Evolutionary conservation across 2,888 invertebrate species (phyloP).

Genomic region (Entomobrya proxima): DNA sequence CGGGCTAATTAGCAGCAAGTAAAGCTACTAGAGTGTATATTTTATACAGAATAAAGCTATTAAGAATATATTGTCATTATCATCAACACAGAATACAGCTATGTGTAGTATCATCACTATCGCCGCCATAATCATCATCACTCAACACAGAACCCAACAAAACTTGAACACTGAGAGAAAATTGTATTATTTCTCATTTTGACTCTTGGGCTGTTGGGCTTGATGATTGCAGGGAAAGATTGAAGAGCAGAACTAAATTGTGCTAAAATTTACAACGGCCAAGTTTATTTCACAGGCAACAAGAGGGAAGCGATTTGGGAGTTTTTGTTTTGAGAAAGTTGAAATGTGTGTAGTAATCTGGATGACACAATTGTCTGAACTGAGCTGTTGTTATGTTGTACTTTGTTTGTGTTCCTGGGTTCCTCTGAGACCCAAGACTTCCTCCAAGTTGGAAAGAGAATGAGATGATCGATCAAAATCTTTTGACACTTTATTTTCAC

Average conservation of each 20-base stretch:
- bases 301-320: background rate
- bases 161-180: slow-evolving; percentile 10
- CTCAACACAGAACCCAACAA: too few species aligned
- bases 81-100: background rate
- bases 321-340: background rate
- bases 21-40: background rate
- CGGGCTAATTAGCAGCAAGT: slow-evolving; percentile 40
- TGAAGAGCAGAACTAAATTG: slow-evolving; percentile 4
- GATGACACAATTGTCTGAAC: slow-evolving; percentile 45
- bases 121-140: background rate
- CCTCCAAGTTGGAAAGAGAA: slow-evolving; percentile 17
- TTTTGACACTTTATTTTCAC: slow-evolving; percentile 65
- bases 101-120: background rate
- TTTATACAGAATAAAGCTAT: background rate
- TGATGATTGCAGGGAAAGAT: background rate
- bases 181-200: background rate
- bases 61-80: too few species aligned
- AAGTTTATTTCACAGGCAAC: background rate
- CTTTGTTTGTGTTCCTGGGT: too few species aligned
- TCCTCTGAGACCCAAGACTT: background rate
- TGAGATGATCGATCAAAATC: slow-evolving; percentile 66
- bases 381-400: background rate
- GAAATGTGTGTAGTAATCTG: slow-evolving; percentile 3
- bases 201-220: background rate
- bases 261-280: background rate